These are phyloP conservation scores for Drosophila quadrilineata DNA, from an alignment of 1,140 invertebrate genomes.

Conservation along the genomic window DNA sequence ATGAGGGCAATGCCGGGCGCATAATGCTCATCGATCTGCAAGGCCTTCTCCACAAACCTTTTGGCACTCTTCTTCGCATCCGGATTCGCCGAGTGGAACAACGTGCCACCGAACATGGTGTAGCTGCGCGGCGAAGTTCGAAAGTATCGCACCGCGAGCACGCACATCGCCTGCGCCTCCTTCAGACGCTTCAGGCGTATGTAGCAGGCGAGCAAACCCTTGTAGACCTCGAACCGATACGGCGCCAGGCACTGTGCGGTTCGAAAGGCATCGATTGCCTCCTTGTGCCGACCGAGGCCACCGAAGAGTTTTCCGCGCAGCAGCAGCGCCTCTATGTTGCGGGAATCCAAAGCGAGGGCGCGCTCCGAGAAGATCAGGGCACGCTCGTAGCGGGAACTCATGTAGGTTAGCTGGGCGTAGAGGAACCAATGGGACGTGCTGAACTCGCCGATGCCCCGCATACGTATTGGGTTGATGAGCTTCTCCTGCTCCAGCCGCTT, in stretches of 20 bases:
- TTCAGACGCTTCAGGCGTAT: slow-evolving; percentile 50
- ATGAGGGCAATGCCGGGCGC: slow-evolving; percentile 57
- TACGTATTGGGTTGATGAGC: slow-evolving; percentile 80
- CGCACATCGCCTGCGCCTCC: slow-evolving; percentile 66
- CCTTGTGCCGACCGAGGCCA: slow-evolving; percentile 86
- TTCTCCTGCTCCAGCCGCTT: slow-evolving; percentile 82
- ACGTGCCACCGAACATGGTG: slow-evolving; percentile 61
- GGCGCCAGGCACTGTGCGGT: slow-evolving; percentile 85
- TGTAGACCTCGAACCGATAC: slow-evolving; percentile 81
- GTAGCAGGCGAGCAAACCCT: slow-evolving; percentile 65
- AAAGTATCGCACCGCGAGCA: slow-evolving; percentile 54
- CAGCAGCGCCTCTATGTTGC: slow-evolving; percentile 87
- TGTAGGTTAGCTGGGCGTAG: slow-evolving; percentile 84
- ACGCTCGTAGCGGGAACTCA: slow-evolving; percentile 83
- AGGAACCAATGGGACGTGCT: slow-evolving; percentile 85
- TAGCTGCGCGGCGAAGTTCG: slow-evolving; percentile 60
- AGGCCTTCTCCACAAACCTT: slow-evolving; percentile 57
- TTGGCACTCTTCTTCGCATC: slow-evolving; percentile 47
- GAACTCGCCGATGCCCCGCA: slow-evolving; percentile 78
- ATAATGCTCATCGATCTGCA: slow-evolving; percentile 69
- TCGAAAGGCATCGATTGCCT: slow-evolving; percentile 86
- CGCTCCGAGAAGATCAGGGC: slow-evolving; percentile 85
- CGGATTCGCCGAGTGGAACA: slow-evolving; percentile 41
- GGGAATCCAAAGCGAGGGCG: slow-evolving; percentile 82
- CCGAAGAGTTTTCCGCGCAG: slow-evolving; percentile 86